Evolutionary conservation across 2,113 vertebrate genomes (phyloP).

Genomic region (Platysternon megacephalum): DNA sequence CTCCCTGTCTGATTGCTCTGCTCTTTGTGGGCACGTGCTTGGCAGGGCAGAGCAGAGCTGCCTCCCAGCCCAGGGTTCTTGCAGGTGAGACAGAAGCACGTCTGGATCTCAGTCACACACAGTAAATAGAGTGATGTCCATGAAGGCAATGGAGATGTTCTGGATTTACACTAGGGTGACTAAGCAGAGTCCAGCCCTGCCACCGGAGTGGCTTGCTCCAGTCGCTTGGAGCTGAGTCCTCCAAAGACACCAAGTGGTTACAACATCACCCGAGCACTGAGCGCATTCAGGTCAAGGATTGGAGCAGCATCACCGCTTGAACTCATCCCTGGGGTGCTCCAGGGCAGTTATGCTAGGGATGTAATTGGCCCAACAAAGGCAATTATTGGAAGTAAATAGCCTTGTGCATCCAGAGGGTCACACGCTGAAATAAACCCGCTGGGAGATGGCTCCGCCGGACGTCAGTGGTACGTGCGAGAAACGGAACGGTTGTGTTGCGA

Average conservation of each 20-base stretch:
- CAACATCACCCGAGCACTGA: neutral
- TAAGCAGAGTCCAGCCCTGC: neutral
- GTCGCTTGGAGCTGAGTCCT: neutral
- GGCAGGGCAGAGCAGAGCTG: neutral
- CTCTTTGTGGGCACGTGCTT: neutral
- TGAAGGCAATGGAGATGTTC: neutral
- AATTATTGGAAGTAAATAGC: neutral
- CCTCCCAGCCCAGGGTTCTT: neutral
- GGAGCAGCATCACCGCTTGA: neutral
- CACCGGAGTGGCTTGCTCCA: neutral
- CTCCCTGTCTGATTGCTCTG: neutral
- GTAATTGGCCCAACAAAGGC: neutral
- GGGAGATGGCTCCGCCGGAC: neutral
- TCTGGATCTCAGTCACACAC: neutral
- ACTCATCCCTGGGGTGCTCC: neutral
- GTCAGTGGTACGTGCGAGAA: neutral
- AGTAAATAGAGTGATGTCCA: neutral
- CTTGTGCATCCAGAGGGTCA: neutral
- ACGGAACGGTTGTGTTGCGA: neutral
- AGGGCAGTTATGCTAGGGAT: neutral
- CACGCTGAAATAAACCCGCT: neutral
- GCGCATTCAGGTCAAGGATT: neutral
- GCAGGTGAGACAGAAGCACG: neutral
- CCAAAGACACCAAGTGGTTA: neutral
- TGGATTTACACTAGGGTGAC: neutral